phyloP scores from a whole-genome alignment of 2,797 vertebrate species.

The Ptychadena robeensis region DNA sequence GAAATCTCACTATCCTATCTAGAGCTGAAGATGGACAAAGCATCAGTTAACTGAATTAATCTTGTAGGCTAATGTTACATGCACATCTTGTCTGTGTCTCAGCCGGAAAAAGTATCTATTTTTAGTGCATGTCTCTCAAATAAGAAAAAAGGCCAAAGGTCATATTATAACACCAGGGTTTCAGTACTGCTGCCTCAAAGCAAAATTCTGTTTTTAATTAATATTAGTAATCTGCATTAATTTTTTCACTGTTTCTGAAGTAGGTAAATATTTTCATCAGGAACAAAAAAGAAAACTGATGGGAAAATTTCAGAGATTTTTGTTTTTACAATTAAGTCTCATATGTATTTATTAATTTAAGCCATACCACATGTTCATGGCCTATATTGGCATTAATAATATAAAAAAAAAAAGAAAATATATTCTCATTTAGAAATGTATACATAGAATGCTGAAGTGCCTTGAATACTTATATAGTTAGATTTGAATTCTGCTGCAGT shows the following conservation, averaged over 20 bases:
- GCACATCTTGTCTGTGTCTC: constrained; percentile 14
- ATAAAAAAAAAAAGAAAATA: neutral
- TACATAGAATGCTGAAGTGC: neutral
- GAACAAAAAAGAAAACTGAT: neutral
- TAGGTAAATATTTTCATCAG: neutral
- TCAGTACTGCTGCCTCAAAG: neutral
- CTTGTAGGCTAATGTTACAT: constrained; percentile 42
- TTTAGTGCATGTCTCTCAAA: constrained; percentile 8
- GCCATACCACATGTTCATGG: neutral
- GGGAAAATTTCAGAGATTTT: neutral
- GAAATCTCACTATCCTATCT: constrained; percentile 2
- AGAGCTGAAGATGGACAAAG: constrained; percentile 39
- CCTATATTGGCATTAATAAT: neutral
- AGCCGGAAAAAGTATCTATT: constrained; percentile 33
- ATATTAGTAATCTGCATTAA: neutral
- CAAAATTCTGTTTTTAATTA: neutral
- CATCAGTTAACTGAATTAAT: constrained; percentile 28
- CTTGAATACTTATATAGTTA: neutral
- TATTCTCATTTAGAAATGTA: neutral
- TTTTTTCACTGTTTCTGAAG: neutral
- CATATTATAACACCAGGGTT: neutral
- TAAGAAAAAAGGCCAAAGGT: constrained; percentile 17
- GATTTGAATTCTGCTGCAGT: neutral
- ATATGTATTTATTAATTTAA: neutral
- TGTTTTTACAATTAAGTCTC: neutral